A percentile compares a stretch with the other conserved stretches of the same genome.
Evolutionary conservation across 2,888 invertebrate genomes (phyloP).

Genomic region (Meandrusa payeni): DNA sequence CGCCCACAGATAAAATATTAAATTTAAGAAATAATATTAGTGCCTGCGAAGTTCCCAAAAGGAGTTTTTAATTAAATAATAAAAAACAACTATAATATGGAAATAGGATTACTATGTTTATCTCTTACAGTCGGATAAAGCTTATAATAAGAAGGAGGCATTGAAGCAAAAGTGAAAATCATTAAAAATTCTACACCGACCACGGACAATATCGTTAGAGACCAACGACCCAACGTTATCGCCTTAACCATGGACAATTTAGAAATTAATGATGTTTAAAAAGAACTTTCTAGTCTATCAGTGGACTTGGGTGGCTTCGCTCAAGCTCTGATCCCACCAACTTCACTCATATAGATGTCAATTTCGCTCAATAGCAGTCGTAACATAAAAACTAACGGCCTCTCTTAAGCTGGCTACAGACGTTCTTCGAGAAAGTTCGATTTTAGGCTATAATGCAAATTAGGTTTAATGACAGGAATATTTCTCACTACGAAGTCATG

Average conservation of each 20-base stretch:
- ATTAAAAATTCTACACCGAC: slow-evolving; percentile 33
- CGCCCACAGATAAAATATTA: too few relatives aligned
- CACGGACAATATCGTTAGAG: slow-evolving; percentile 28
- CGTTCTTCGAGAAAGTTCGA: background rate
- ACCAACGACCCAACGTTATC: slow-evolving; percentile 30
- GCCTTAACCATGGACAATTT: slow-evolving; percentile 34
- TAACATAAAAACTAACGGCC: slow-evolving; percentile 69
- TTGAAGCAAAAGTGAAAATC: slow-evolving; percentile 30
- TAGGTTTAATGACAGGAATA: slow-evolving; percentile 8
- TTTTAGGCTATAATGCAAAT: slow-evolving; percentile 12
- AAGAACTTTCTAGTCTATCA: slow-evolving; percentile 39
- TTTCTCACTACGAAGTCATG: too few relatives aligned
- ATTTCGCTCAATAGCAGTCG: slow-evolving; percentile 59
- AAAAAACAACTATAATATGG: too few relatives aligned
- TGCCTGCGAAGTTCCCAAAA: too few relatives aligned
- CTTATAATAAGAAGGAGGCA: slow-evolving; percentile 4
- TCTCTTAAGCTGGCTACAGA: slow-evolving; percentile 24
- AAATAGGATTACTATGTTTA: background rate
- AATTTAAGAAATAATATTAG: too few relatives aligned
- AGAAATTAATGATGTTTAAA: slow-evolving; percentile 37
- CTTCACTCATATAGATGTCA: slow-evolving; percentile 63
- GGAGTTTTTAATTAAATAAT: too few relatives aligned
- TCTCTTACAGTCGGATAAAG: background rate
- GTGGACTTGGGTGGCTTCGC: slow-evolving; percentile 36
- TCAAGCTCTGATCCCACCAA: slow-evolving; percentile 33